Conservation (phyloP, 2,888 invertebrate genomes). For the Drosophila stalkeri region DNA sequence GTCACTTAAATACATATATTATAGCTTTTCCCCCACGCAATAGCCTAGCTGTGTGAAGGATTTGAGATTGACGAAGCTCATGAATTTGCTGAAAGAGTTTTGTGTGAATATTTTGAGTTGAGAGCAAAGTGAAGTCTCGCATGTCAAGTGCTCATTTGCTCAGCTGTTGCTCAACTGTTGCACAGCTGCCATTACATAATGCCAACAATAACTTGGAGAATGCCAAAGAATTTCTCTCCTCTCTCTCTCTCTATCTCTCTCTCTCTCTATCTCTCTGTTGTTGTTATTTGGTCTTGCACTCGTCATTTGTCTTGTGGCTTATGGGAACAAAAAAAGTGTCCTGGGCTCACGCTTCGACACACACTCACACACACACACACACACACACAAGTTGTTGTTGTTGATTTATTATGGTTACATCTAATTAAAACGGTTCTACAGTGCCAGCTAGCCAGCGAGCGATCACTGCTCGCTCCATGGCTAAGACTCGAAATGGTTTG, state of each 20-base stretch:
- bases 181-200: slow-evolving; percentile 50
- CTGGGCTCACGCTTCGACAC: slow-evolving; percentile 54
- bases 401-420: slow-evolving; percentile 78
- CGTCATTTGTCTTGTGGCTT: slow-evolving; percentile 63
- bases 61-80: slow-evolving; percentile 3
- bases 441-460: slow-evolving; percentile 41
- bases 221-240: slow-evolving; percentile 12
- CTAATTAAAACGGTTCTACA: slow-evolving; percentile 78
- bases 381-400: slow-evolving; percentile 35
- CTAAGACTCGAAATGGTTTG: slow-evolving; percentile 67
- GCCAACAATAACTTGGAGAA: slow-evolving; percentile 24
- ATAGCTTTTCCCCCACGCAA: background rate
- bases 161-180: slow-evolving; percentile 40
- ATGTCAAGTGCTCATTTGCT: slow-evolving; percentile 65
- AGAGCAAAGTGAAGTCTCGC: slow-evolving; percentile 61
- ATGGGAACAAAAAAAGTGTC: slow-evolving; percentile 65
- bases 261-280: background rate
- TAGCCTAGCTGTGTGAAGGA: slow-evolving; percentile 10
- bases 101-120: slow-evolving; percentile 16
- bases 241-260: background rate
- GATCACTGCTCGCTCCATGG: slow-evolving; percentile 35
- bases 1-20: background rate
- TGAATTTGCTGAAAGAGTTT: slow-evolving; percentile 8
- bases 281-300: slow-evolving; percentile 32
- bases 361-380: slow-evolving; percentile 18